Base-by-base conservation (phyloP, 2,888 invertebrate species). In the Toxonevra muliebris region DNA sequence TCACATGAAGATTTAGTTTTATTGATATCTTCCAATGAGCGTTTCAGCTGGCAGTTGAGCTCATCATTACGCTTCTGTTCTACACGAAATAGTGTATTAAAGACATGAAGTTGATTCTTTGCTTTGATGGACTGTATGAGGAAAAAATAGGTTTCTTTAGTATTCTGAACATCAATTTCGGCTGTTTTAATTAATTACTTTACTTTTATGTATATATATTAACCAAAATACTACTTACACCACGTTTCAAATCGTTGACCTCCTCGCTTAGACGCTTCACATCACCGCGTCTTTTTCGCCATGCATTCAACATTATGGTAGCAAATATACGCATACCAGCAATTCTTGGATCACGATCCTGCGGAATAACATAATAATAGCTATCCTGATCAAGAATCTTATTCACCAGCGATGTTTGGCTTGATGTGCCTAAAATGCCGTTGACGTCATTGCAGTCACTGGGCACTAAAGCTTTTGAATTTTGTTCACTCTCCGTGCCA, bases 261-360 rank as follows among this genome's bases (percentile, higher is more conserved):
- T 84, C 82, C 0, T 79, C 80, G 48, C 40, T 73, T 19, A 85
- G 74, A n/a, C 76, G 71, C 19, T 78, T 77, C 3, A 84, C 84
- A n/a, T 84, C 82, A 43, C 80, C 80, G 1, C 84, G 79, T 9
- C 83, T 75, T n/a, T 77, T 80, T 11, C 84, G 80, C 84, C 82
- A 85, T 41, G 82, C 80, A 55, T 82, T 82, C 63, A 84, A 15
- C 80, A 85, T 82, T 12, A 85, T 79, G 0, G 79, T 78, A 7
- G 83, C 80, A 30, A 83, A 83, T n/a, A 85, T 77, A 15, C 78
- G 78, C 76, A 84, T 74, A 2, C 82, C 80, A 30, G 84, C 84
- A 12, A 78, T 67, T 52, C 78, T 80, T 7, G 78, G 66, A 62
- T 79, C 77, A 10, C 61, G 69, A 12, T 61, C 66, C 65, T 78